These are phyloP conservation scores for Drosophila bocqueti DNA, from an alignment of 1,140 invertebrate species.

Conservation along the genomic window DNA sequence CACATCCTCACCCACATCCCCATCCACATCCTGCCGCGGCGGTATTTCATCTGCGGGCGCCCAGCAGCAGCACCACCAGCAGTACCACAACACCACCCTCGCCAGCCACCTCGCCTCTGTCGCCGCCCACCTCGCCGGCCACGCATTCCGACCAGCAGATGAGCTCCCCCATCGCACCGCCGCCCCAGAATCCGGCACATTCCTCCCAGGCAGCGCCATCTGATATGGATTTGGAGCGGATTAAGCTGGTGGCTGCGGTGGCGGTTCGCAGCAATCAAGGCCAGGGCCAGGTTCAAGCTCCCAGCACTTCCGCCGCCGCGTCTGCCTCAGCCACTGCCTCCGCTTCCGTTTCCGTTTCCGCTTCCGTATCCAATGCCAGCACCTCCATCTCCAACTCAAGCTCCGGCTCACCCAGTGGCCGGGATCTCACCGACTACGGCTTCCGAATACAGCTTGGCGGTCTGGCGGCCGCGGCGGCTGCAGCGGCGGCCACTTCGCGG, in stretches of 20 bases:
- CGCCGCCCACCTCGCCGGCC: slow-evolving; percentile 74
- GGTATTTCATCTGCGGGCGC: slow-evolving; percentile 67
- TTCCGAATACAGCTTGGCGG: slow-evolving; percentile 85
- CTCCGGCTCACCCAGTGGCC: slow-evolving; percentile 61
- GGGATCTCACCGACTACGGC: slow-evolving; percentile 83
- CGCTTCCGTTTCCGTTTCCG: slow-evolving; percentile 20
- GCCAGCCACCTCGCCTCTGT: slow-evolving; percentile 77
- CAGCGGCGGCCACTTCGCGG: slow-evolving; percentile 77
- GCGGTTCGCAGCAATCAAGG: slow-evolving; percentile 58
- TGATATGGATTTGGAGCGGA: slow-evolving; percentile 82
- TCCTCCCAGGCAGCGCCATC: slow-evolving; percentile 39
- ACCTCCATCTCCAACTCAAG: slow-evolving; percentile 51
- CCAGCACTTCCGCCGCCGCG: slow-evolving; percentile 45
- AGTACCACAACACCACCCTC: slow-evolving; percentile 63
- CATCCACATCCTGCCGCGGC: slow-evolving; percentile 44
- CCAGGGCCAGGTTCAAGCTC: slow-evolving; percentile 23
- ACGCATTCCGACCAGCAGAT: slow-evolving; percentile 60
- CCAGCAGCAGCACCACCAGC: slow-evolving; percentile 36
- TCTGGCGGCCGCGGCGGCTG: slow-evolving; percentile 78
- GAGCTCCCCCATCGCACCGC: slow-evolving; percentile 45
- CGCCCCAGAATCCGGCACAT: slow-evolving; percentile 52
- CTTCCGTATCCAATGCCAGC: slow-evolving; percentile 36
- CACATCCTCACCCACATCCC: slow-evolving; percentile 38
- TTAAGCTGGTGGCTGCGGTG: slow-evolving; percentile 80
- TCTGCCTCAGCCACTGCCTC: slow-evolving; percentile 10